Evolutionary conservation across 2,888 invertebrate species (phyloP), one percentile per base, ranked within the genome.

Genomic region (Ommatoiulus sabulosus): DNA sequence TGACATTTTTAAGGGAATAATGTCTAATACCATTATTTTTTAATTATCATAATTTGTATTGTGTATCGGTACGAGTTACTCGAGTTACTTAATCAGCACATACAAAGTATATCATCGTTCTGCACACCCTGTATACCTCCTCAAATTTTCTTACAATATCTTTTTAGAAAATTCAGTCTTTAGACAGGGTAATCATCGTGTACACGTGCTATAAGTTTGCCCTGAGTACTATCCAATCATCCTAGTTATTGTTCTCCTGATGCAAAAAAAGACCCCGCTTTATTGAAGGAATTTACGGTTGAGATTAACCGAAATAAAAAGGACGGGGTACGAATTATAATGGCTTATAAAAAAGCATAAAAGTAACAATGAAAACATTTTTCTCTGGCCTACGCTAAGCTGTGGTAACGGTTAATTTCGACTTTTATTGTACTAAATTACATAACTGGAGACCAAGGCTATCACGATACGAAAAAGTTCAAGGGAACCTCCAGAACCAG

Each of bases 281-380:
- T 24, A 2, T n/a, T 5, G 10, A 24, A 24, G n/a, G 8, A 72
- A 72, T 24, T 24, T 72, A 24, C 8, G 24, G 72, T 72, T 72
- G 72, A 72, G n/a, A 72, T 72, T 72, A 72, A 24, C 20, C 72
- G 24, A 72, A 72, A 72, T 72, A 72, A n/a, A 72, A 72, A 72
- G 3, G 8, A 24, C 72, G 1, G 72, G 72, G 72, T 72, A 72
- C 24, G 10, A 72, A 72, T 72, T 72, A 72, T 24, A 8, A 5
- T 72, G 7, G 24, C 24, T 10, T 24, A 72, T 72, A 72, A 72
- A 72, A 35, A 72, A 72, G 72, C 24, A 6, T n/a, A 10, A 72
- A 72, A 72, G 24, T 24, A 72, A 72, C 72, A 72, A 24, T 72
- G 72, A 72, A 72, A 72, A 10, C 7, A 72, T 72, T 72, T 72